Percentiles rank a stretch among this genome's conserved stretches.
These are phyloP conservation scores for Mesembrinibis cayennensis DNA, from an alignment of 2,113 vertebrate genomes.

Conservation along the genomic window DNA sequence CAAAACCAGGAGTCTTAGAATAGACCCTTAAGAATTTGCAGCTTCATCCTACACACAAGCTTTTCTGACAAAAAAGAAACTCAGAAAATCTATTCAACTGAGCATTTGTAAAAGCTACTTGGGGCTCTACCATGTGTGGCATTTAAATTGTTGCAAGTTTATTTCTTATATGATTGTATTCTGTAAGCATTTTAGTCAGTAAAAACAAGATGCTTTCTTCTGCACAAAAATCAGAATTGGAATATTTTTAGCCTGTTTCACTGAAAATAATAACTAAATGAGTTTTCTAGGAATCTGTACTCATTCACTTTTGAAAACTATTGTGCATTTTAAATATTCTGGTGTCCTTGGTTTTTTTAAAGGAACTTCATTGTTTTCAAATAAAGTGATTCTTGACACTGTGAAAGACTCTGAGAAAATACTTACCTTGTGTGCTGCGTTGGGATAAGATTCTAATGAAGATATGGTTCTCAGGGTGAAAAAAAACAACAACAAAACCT, in stretches of 20 bases:
- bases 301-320: background rate
- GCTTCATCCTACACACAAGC: background rate
- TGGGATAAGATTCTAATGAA: background rate
- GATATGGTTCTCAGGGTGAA: accelerated
- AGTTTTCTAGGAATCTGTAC: background rate
- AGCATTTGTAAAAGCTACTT: background rate
- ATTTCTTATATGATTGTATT: background rate
- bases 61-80: background rate
- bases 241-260: background rate
- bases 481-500: background rate
- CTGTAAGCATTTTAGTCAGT: background rate
- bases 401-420: background rate
- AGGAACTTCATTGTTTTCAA: background rate
- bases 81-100: background rate
- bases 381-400: background rate
- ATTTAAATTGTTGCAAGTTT: background rate
- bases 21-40: background rate
- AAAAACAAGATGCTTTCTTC: background rate
- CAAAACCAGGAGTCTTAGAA: background rate
- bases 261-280: background rate
- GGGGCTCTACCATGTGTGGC: background rate
- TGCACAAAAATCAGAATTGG: background rate
- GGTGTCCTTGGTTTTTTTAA: background rate
- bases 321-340: background rate
- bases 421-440: background rate